A percentile compares a stretch with the other conserved stretches of the same genome.
These are phyloP conservation scores for Calliphora vomitoria DNA, from an alignment of 2,888 invertebrate species.

Conservation along the genomic window DNA sequence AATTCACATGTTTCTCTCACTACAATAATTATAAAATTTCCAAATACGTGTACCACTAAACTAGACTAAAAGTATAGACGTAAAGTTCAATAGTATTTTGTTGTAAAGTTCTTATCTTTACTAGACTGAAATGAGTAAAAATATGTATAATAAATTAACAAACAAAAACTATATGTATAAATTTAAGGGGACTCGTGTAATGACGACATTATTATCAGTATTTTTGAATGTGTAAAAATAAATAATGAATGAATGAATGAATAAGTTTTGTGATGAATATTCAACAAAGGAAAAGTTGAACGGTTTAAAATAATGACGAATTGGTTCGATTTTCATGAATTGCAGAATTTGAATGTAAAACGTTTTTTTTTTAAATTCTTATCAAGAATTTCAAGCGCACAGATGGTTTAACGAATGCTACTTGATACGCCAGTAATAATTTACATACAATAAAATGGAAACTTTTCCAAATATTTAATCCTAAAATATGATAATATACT, in stretches of 20 bases:
- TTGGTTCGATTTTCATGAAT: conserved; percentile 9
- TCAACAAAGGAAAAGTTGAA: conserved; percentile 6
- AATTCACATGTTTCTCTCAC: background rate
- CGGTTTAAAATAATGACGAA: conserved; percentile 19
- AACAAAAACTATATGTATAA: background rate
- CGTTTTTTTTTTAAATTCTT: background rate
- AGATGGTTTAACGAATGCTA: background rate
- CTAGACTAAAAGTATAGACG: background rate
- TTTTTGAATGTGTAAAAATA: background rate
- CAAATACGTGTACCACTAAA: background rate
- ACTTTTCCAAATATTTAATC: no score
- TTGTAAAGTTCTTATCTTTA: conserved; percentile 44
- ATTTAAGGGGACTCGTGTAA: conserved; percentile 6
- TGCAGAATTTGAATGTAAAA: conserved; percentile 9
- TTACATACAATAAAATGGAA: background rate
- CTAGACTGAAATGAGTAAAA: background rate
- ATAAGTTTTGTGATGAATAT: conserved; percentile 11
- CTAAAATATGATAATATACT: no score
- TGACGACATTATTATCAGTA: conserved; percentile 33
- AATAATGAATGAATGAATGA: background rate
- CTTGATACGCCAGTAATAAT: background rate
- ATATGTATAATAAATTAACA: background rate
- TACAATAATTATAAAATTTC: background rate
- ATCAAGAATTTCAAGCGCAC: background rate
- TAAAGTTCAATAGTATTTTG: conserved; percentile 20